Conservation (phyloP, 2,797 vertebrate genomes). For the Sebastes oblongus region DNA sequence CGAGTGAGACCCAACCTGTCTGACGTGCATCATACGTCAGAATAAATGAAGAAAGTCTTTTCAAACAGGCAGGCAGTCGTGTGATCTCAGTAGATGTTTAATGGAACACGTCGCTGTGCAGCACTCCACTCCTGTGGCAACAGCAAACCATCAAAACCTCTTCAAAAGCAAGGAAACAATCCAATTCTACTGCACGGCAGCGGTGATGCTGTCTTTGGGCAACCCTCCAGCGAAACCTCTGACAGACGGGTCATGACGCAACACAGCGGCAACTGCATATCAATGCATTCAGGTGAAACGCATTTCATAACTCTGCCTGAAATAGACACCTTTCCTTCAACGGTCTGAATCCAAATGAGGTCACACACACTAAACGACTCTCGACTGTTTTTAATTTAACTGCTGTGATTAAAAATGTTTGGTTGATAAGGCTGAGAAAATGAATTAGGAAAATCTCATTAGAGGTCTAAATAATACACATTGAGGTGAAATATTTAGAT, state of each 20-base stretch:
- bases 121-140: conserved; percentile 47
- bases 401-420: conserved; percentile 33
- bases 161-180: conserved; percentile 69
- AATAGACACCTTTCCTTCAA: conserved; percentile 34
- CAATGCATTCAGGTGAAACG: conserved; percentile 47
- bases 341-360: conserved; percentile 21
- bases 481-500: conserved; percentile 65
- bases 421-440: conserved; percentile 35
- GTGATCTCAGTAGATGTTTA: conserved; percentile 60
- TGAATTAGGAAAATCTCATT: conserved; percentile 48
- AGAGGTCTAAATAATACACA: conserved; percentile 49
- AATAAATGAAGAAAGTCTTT: conserved; percentile 15
- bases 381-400: conserved; percentile 25
- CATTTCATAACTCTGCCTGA: conserved; percentile 27
- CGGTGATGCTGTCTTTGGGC: conserved; percentile 35
- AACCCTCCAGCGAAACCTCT: conserved; percentile 61
- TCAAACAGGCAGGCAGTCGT: conserved; percentile 19
- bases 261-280: conserved; percentile 57
- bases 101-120: conserved; percentile 33
- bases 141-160: conserved; percentile 29
- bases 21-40: conserved; percentile 1
- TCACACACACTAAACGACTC: not conserved
- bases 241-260: conserved; percentile 66
- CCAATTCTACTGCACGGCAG: conserved; percentile 45
- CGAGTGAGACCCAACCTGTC: not conserved